Conservation (phyloP, 2,113 vertebrate genomes). For the Barbus barbus region DNA sequence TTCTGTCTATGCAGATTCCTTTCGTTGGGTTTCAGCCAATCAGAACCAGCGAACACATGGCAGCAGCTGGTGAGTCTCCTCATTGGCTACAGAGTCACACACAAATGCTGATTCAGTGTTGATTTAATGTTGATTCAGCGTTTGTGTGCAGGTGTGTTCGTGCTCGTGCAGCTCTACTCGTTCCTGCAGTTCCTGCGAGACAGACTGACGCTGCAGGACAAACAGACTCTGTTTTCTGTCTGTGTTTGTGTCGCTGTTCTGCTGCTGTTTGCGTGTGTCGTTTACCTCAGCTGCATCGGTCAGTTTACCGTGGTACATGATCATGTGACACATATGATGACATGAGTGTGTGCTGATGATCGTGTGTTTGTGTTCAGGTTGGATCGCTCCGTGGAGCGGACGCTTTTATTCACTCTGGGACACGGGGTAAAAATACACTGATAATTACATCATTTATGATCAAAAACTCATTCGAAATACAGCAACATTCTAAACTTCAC, state of each 20-base stretch:
- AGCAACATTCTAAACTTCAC: too few species aligned
- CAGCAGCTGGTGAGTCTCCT: neutral
- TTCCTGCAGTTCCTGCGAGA: constrained; percentile 95
- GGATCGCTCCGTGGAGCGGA: constrained; percentile 97
- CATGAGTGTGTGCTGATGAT: constrained; percentile 55
- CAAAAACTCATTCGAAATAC: constrained; percentile 58
- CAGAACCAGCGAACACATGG: neutral
- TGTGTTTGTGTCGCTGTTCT: constrained; percentile 89
- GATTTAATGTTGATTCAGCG: neutral
- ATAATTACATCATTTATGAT: constrained; percentile 38
- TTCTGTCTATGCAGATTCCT: constrained; percentile 96
- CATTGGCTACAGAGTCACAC: neutral
- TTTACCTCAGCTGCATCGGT: neutral
- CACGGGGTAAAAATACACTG: constrained; percentile 84
- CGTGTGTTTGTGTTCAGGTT: constrained; percentile 74
- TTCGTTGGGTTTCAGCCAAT: constrained; percentile 74
- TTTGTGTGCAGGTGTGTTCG: neutral
- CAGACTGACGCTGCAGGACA: constrained; percentile 91
- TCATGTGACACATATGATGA: neutral
- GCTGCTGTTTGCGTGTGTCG: constrained; percentile 75
- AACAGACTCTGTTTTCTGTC: constrained; percentile 93
- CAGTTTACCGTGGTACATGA: neutral
- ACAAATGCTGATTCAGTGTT: too few species aligned
- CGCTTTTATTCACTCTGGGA: constrained; percentile 98
- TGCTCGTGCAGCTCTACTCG: constrained; percentile 86